A percentile compares a stretch with the other conserved stretches of the same genome.
These are phyloP conservation scores for Plecotus auritus DNA, from an alignment of 2,113 vertebrate species.

Conservation along the genomic window DNA sequence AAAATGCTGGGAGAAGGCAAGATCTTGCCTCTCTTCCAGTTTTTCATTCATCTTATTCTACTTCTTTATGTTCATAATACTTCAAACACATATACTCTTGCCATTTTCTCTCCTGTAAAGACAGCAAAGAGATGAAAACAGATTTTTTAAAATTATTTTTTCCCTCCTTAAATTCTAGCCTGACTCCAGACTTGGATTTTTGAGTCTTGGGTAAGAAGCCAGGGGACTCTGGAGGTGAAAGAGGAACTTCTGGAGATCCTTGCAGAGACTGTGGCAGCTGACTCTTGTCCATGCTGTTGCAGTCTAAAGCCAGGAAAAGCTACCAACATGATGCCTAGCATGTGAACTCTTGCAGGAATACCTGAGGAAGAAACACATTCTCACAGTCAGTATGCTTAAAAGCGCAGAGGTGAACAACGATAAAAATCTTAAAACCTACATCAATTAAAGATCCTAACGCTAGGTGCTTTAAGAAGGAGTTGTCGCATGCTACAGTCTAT, in stretches of 20 bases:
- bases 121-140: neutral
- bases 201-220: neutral
- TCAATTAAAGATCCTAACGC: conserved; percentile 30
- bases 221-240: neutral
- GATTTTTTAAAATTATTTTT: neutral
- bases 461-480: conserved; percentile 43
- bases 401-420: conserved; percentile 3
- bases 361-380: neutral
- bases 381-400: neutral
- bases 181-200: neutral
- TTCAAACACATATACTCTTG: neutral
- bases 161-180: neutral
- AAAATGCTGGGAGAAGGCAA: neutral
- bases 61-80: neutral
- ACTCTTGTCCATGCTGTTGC: rapidly evolving
- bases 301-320: neutral
- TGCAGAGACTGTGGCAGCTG: neutral
- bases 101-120: neutral
- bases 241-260: neutral
- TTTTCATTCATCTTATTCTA: neutral
- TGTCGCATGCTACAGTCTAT: conserved; percentile 25
- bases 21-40: neutral
- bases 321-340: neutral
- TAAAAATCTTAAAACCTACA: conserved; percentile 38
- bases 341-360: neutral